These are phyloP conservation scores for Luperina testacea DNA, from an alignment of 2,888 invertebrate genomes.

Conservation along the genomic window DNA sequence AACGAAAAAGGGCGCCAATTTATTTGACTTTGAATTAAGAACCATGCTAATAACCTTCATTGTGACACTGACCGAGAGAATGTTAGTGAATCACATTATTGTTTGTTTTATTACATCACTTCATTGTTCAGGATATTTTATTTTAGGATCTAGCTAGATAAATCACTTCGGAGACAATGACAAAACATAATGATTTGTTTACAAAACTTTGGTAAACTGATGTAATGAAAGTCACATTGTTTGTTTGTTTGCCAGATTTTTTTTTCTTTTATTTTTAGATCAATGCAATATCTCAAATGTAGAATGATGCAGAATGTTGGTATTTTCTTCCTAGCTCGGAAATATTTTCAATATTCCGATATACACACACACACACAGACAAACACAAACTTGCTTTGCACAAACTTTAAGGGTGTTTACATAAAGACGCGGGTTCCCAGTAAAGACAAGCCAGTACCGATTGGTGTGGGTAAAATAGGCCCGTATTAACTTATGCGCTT, in stretches of 20 bases:
- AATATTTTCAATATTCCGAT: constrained; percentile 6
- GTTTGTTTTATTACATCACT: constrained; percentile 54
- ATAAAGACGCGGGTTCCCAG: neutral
- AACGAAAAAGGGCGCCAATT: constrained; percentile 18
- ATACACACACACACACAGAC: neutral
- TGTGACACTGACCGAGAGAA: constrained; percentile 55
- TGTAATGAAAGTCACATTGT: constrained; percentile 43
- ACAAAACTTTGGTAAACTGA: constrained; percentile 44
- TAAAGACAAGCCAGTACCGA: neutral
- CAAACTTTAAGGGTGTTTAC: neutral
- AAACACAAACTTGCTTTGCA: neutral
- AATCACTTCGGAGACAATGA: constrained; percentile 21
- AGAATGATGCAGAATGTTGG: constrained; percentile 4
- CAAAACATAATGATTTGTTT: constrained; percentile 53
- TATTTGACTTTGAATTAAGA: constrained; percentile 43
- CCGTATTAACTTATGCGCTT: neutral
- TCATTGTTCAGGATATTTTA: constrained; percentile 55
- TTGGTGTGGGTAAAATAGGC: neutral
- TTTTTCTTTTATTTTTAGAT: neutral
- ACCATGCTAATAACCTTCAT: constrained; percentile 26
- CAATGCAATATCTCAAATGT: constrained; percentile 23
- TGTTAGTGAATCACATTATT: constrained; percentile 46
- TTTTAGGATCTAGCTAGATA: constrained; percentile 48
- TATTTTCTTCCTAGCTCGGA: neutral
- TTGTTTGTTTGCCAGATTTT: constrained; percentile 6